Evolutionary conservation across 2,113 vertebrate genomes (phyloP).

Genomic region (Cichladusa arquata): DNA sequence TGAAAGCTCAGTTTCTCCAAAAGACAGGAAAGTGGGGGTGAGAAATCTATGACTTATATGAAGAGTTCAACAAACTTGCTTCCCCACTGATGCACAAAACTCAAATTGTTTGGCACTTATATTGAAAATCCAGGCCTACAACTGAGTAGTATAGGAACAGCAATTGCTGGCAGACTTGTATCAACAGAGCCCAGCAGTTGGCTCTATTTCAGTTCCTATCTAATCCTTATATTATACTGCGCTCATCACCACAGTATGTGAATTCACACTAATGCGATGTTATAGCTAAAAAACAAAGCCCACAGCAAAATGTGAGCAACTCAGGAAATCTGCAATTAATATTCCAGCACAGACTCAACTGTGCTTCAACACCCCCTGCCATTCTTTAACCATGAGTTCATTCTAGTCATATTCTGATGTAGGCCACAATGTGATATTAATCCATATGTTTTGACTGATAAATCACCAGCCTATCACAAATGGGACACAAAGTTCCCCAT

Average conservation of each 20-base stretch:
- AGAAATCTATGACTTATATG: background rate
- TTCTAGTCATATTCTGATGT: background rate
- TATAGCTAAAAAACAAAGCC: constrained; percentile 36
- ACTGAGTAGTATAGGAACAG: constrained; percentile 4
- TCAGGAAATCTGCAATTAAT: constrained; percentile 46
- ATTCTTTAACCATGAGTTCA: background rate
- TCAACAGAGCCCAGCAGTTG: constrained; percentile 53
- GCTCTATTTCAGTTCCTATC: constrained; percentile 52
- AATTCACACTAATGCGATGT: background rate
- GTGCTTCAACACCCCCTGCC: background rate
- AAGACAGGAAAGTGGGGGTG: background rate
- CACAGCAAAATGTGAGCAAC: constrained; percentile 32
- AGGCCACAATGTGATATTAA: background rate
- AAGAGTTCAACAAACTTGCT: constrained; percentile 23
- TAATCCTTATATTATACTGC: constrained; percentile 40
- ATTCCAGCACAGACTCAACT: background rate
- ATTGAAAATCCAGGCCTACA: constrained; percentile 29
- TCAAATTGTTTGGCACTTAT: background rate
- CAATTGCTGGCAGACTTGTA: constrained; percentile 46
- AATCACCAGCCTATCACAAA: background rate
- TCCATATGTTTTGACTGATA: background rate
- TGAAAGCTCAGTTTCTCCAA: background rate
- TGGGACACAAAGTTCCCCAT: background rate
- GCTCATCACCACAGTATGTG: constrained; percentile 46
- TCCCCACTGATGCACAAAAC: constrained; percentile 10